These are phyloP conservation scores for Ceratosolen solmsi DNA, from an alignment of 1,140 invertebrate species.

Conservation along the genomic window DNA sequence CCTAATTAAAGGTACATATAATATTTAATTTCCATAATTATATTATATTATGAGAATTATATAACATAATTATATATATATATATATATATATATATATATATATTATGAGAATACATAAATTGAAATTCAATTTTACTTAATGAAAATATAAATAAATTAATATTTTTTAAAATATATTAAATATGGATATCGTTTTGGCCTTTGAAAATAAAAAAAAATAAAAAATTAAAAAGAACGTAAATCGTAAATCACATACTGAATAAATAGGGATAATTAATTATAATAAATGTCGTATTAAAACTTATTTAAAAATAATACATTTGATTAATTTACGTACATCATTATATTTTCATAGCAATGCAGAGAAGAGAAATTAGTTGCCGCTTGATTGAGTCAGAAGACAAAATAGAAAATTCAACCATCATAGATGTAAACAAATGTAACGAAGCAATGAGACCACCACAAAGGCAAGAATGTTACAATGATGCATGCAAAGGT, in stretches of 20 bases:
- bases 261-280: too few relatives aligned
- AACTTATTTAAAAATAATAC: neutral
- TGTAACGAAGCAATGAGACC: slow-evolving; percentile 83
- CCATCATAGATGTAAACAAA: slow-evolving; percentile 73
- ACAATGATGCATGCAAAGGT: slow-evolving; percentile 85
- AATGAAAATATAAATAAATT: neutral
- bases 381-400: slow-evolving; percentile 74
- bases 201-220: too few relatives aligned
- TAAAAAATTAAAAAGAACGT: too few relatives aligned
- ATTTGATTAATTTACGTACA: neutral
- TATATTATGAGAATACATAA: too few relatives aligned
- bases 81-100: too few relatives aligned
- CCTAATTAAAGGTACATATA: too few relatives aligned
- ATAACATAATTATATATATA: too few relatives aligned
- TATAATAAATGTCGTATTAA: too few relatives aligned
- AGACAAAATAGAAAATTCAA: slow-evolving; percentile 76
- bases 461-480: slow-evolving; percentile 82
- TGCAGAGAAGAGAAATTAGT: slow-evolving; percentile 82
- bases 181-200: too few relatives aligned
- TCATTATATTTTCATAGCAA: slow-evolving; percentile 75
- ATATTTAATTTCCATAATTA: too few relatives aligned
- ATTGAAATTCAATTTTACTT: too few relatives aligned
- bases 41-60: too few relatives aligned
- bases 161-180: neutral
- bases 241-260: neutral